Percentiles rank a stretch among this genome's conserved stretches.
These are phyloP conservation scores for Caranx melampygus DNA, from an alignment of 2,113 vertebrate genomes.

Conservation along the genomic window DNA sequence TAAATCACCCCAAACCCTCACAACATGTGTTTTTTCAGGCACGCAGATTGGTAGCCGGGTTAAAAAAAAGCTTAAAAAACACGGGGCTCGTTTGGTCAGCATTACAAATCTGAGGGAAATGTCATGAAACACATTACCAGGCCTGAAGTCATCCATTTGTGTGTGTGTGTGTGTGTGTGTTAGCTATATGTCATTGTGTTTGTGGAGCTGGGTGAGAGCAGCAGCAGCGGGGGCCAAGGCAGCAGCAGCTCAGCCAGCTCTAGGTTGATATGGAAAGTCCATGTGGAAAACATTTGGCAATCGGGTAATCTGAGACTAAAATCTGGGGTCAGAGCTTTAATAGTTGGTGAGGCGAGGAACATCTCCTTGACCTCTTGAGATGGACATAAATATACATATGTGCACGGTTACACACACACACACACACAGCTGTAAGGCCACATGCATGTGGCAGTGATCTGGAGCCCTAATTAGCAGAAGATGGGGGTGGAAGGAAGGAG, in stretches of 20 bases:
- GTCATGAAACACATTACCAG: conserved; percentile 58
- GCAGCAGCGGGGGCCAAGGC: conserved; percentile 7
- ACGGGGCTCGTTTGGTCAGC: conserved; percentile 26
- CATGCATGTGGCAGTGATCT: conserved; percentile 79
- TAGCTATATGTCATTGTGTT: conserved; percentile 45
- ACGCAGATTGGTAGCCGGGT: conserved; percentile 34
- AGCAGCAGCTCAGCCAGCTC: background rate
- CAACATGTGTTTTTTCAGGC: conserved; percentile 23
- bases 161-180: background rate
- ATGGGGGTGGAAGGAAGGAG: conserved; percentile 57
- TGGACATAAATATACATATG: conserved; percentile 53
- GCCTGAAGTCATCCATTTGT: conserved; percentile 62
- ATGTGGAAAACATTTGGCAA: conserved; percentile 68
- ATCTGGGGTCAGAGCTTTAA: conserved; percentile 70
- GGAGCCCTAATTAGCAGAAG: conserved; percentile 69
- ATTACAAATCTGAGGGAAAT: conserved; percentile 49
- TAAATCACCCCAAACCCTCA: conserved; percentile 40
- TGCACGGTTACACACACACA: conserved; percentile 20
- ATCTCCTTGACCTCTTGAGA: conserved; percentile 69
- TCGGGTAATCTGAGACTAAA: conserved; percentile 68
- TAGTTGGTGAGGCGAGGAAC: conserved; percentile 51
- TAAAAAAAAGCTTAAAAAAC: conserved; percentile 36
- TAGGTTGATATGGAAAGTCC: conserved; percentile 30
- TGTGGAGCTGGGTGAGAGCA: conserved; percentile 26
- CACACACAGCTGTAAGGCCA: background rate